Evolutionary conservation across 2,888 invertebrate species (phyloP).

Genomic region (Adelognathus sp.): DNA sequence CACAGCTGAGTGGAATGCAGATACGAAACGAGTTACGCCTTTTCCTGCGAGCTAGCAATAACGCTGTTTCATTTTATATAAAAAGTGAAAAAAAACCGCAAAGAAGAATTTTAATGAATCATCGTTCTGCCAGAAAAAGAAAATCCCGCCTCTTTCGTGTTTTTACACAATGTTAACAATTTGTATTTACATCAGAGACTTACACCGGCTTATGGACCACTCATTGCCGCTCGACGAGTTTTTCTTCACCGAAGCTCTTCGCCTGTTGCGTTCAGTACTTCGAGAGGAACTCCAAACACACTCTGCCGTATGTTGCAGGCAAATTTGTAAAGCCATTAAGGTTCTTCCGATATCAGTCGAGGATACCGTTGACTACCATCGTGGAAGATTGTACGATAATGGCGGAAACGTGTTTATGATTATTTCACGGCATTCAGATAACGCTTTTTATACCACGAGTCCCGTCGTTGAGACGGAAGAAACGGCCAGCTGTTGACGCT

Average conservation of each 20-base stretch:
- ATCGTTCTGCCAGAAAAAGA: background rate
- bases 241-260: background rate
- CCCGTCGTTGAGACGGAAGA: background rate
- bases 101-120: background rate
- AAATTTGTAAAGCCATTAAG: conserved; percentile 11
- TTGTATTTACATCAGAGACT: background rate
- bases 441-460: conserved; percentile 23
- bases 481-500: conserved; percentile 29
- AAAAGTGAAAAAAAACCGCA: background rate
- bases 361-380: background rate
- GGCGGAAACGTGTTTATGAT: conserved; percentile 67
- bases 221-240: background rate
- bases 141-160: background rate
- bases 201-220: background rate
- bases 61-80: background rate
- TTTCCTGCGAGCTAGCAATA: background rate
- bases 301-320: background rate
- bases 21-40: background rate
- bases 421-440: conserved; percentile 63
- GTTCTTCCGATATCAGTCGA: background rate
- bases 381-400: conserved; percentile 65
- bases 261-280: background rate
- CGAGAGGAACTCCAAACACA: background rate
- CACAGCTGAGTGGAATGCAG: conserved; percentile 11
- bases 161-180: background rate